Conservation (phyloP, 2,797 vertebrate species). For the Euthynnus affinis region DNA sequence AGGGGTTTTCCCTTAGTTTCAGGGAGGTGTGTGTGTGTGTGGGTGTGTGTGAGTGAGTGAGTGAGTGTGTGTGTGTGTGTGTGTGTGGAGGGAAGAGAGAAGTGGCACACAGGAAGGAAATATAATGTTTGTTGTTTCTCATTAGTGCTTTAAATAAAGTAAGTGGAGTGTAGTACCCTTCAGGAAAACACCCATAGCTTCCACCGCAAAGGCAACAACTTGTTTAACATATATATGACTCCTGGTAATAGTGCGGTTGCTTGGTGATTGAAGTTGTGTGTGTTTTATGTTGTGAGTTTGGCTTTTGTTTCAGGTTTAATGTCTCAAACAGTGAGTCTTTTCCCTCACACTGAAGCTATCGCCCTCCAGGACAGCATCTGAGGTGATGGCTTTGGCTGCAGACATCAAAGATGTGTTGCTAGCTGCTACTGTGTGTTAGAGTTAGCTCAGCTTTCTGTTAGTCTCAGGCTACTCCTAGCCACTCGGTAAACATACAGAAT, state of each 20-base stretch:
- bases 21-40: constrained; percentile 1
- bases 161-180: constrained; percentile 26
- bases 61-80: too few species aligned
- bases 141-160: constrained; percentile 51
- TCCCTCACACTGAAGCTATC: constrained; percentile 14
- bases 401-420: constrained; percentile 31
- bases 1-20: constrained; percentile 20
- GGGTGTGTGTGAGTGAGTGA: too few species aligned
- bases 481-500: constrained; percentile 29
- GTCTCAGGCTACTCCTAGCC: constrained; percentile 1
- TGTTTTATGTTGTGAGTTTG: constrained; percentile 18
- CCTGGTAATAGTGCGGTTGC: constrained; percentile 17
- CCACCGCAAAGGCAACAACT: constrained; percentile 45
- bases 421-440: constrained; percentile 14
- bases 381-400: constrained; percentile 45
- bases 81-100: constrained; percentile 23
- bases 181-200: constrained; percentile 27
- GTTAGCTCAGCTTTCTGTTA: constrained; percentile 15
- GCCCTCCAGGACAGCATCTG: constrained; percentile 25
- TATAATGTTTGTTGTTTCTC: constrained; percentile 63
- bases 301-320: constrained; percentile 8
- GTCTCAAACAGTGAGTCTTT: constrained; percentile 9
- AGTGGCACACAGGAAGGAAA: constrained; percentile 67
- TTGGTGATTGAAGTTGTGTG: constrained; percentile 20
- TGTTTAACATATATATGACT: constrained; percentile 49